Conservation (phyloP, 2,113 vertebrate species). For the Clarias macrocephalus region DNA sequence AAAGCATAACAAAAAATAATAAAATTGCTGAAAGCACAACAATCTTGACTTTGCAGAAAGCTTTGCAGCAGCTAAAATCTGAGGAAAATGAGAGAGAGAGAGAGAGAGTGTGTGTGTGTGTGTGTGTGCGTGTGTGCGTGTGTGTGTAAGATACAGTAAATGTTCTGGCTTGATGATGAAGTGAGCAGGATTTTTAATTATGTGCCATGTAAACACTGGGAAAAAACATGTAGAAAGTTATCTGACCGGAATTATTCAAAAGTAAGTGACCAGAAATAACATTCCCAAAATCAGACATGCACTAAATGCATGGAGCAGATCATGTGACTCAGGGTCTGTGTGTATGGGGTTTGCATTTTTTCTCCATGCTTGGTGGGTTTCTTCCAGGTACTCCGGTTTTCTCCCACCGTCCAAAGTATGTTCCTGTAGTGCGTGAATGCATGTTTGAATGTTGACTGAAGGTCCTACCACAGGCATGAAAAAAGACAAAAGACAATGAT, state of each 20-base stretch:
- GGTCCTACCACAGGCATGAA: too few relatives aligned
- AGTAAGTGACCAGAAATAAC: not conserved
- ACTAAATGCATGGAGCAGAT: not conserved
- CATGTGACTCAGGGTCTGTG: not conserved
- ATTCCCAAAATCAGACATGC: not conserved
- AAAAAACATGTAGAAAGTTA: not conserved
- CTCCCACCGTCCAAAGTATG: too few relatives aligned
- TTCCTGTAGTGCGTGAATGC: too few relatives aligned
- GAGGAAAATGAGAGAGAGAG: not conserved
- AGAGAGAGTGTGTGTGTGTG: not conserved
- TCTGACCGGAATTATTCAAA: not conserved
- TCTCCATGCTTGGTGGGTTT: too few relatives aligned
- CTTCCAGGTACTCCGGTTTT: too few relatives aligned
- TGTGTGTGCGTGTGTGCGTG: not conserved
- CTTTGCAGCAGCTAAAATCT: not conserved
- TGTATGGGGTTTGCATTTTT: too few relatives aligned
- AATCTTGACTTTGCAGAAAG: conserved; percentile 1
- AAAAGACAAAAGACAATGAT: too few relatives aligned
- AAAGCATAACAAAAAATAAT: not conserved
- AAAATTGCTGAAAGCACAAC: conserved; percentile 3
- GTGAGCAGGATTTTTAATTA: not conserved
- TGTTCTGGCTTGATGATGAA: not conserved
- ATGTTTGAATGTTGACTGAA: too few relatives aligned
- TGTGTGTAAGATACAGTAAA: not conserved
- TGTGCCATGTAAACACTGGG: not conserved